These are phyloP conservation scores for Hydrotaea diabolus DNA, from an alignment of 2,888 invertebrate species.

Conservation along the genomic window DNA sequence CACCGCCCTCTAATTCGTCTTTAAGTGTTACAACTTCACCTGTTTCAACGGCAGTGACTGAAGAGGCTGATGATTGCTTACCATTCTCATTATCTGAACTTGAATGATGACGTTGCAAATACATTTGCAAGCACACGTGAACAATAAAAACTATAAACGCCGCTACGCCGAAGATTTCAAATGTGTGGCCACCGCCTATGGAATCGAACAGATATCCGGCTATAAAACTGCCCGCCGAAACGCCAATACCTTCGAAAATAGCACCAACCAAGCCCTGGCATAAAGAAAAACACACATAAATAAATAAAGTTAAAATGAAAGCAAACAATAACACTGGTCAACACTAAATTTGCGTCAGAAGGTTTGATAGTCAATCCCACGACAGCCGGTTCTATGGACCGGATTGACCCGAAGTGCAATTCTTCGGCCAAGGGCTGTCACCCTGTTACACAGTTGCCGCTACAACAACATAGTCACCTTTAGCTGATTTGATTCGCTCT, in stretches of 20 bases:
- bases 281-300: slow-evolving; percentile 15
- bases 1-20: slow-evolving; percentile 48
- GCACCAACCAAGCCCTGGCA: slow-evolving; percentile 91
- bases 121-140: slow-evolving; percentile 83
- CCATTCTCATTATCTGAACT: slow-evolving; percentile 65
- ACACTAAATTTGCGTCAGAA: too few relatives aligned
- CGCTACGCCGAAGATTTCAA: slow-evolving; percentile 87
- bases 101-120: slow-evolving; percentile 74
- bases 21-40: slow-evolving; percentile 70
- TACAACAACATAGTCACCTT: too few relatives aligned
- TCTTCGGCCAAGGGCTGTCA: too few relatives aligned
- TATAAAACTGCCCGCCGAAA: slow-evolving; percentile 89
- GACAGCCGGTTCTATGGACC: too few relatives aligned
- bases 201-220: slow-evolving; percentile 87
- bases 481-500: too few relatives aligned
- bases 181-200: slow-evolving; percentile 86
- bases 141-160: slow-evolving; percentile 84
- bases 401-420: too few relatives aligned
- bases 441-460: too few relatives aligned
- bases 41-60: slow-evolving; percentile 64
- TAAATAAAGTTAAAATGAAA: too few relatives aligned
- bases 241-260: slow-evolving; percentile 92
- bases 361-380: too few relatives aligned
- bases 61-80: slow-evolving; percentile 47
- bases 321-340: too few relatives aligned